Evolutionary conservation across 2,888 invertebrate species (phyloP), one percentile per base, ranked within the genome.

Genomic region (Eupithecia tripunctaria): DNA sequence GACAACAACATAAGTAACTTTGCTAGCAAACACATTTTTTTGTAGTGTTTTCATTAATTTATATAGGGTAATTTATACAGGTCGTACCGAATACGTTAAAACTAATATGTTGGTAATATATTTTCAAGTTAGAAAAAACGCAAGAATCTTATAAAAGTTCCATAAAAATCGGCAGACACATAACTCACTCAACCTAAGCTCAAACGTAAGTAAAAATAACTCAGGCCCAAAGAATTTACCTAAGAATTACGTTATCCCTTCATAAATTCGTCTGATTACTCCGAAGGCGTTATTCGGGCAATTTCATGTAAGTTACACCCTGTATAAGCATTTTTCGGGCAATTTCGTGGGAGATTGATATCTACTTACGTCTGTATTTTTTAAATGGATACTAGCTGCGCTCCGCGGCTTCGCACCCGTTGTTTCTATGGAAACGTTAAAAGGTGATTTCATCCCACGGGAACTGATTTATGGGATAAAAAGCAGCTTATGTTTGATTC

Each of bases 251-350:
- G 51, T 74, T 71, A 73, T 59, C 36, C 74, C 43, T 36, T 59
- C 72, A 59, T 78, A 78, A 78, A 76, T 78, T n/a, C 73, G 68
- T 67, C 3, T 25, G 68, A 43, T 70, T 36, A 63, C 72, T 71
- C 27, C 18, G 10, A 66, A n/a, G 51, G 67, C 36, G 29, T 68
- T 78, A 68, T 72, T 65, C 70, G 71, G 67, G 69, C 64, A 65
- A 77, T 77, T 77, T 74, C 71, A 67, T 25, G 21, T 72, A 68
- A 56, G 60, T 63, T 63, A 36, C 36, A 60, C 18, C 2, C 15
- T 60, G 60, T 29, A 10, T 51, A 56, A 56, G 56, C 25, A 56
- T 25, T 56, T 56, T 14, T 25, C 56, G 56, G 14, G 56, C 56
- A 25, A 56, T 56, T 56, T 21, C 56, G 21, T 51, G 14, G 8